Evolutionary conservation across 2,797 vertebrate species (phyloP).

Genomic region (Thripadectes ignobilis): DNA sequence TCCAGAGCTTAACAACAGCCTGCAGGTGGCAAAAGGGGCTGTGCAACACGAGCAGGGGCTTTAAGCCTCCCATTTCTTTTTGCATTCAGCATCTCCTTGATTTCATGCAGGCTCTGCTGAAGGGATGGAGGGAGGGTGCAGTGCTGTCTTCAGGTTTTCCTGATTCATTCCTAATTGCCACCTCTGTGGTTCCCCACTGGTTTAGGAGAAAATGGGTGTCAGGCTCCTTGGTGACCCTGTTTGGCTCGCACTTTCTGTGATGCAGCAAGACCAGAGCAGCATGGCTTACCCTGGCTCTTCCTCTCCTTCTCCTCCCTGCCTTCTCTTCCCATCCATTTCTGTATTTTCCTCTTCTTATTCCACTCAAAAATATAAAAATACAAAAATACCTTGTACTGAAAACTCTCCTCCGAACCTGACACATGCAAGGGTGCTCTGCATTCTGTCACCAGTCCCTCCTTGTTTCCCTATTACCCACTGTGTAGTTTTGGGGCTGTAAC

Average conservation of each 20-base stretch:
- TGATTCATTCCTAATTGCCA: no score
- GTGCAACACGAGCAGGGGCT: accelerated
- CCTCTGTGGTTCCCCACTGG: background rate
- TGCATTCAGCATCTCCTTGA: background rate
- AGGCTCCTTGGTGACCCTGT: background rate
- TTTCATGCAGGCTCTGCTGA: background rate
- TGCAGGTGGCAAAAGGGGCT: background rate
- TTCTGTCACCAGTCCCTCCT: background rate
- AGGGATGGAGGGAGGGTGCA: accelerated
- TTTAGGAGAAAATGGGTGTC: background rate
- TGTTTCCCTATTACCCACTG: background rate
- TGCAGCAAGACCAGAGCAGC: background rate
- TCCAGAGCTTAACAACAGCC: background rate
- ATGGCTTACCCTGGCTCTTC: background rate
- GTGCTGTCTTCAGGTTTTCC: background rate
- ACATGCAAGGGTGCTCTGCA: accelerated
- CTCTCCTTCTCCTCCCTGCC: background rate
- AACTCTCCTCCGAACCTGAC: background rate
- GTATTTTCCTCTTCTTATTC: background rate
- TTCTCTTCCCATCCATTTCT: background rate
- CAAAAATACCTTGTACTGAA: background rate
- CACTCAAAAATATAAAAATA: background rate
- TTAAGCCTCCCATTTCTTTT: background rate
- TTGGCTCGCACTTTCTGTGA: background rate
- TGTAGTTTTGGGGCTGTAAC: background rate